phyloP scores from a whole-genome alignment of 2,797 vertebrate genomes.

The Paguma larvata region DNA sequence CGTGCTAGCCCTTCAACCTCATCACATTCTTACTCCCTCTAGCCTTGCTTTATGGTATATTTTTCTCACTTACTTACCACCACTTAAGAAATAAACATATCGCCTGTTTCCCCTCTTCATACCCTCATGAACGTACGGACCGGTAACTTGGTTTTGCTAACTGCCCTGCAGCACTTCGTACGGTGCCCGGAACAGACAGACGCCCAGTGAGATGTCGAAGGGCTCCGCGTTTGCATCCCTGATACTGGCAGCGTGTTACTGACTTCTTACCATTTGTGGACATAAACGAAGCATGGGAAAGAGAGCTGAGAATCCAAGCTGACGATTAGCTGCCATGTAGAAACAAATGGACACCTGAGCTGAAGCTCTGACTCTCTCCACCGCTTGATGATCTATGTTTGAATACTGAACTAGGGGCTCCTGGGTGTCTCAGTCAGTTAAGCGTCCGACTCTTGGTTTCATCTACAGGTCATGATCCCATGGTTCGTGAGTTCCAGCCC shows the following conservation, averaged over 20 bases:
- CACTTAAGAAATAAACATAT: background rate
- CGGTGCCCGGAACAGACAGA: background rate
- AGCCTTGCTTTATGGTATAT: background rate
- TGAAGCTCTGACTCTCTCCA: fast-evolving
- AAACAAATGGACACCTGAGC: background rate
- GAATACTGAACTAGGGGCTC: background rate
- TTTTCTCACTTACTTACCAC: background rate
- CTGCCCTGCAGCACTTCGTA: background rate
- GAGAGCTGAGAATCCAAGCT: background rate
- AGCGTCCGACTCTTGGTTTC: no score
- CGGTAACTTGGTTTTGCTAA: background rate
- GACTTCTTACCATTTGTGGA: background rate
- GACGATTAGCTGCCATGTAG: fast-evolving
- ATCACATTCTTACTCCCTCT: fast-evolving
- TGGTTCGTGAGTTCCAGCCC: no score
- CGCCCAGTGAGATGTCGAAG: background rate
- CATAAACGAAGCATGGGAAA: background rate
- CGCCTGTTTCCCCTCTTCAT: no score
- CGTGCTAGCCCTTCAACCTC: fast-evolving
- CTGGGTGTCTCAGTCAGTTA: no score
- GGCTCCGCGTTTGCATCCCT: background rate
- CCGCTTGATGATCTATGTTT: background rate
- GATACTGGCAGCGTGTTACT: background rate
- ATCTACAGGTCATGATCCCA: no score
- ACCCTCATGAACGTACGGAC: background rate